Percentiles rank a stretch among this genome's conserved stretches.
These are phyloP conservation scores for Myopa testacea DNA, from an alignment of 2,888 invertebrate genomes.

Conservation along the genomic window DNA sequence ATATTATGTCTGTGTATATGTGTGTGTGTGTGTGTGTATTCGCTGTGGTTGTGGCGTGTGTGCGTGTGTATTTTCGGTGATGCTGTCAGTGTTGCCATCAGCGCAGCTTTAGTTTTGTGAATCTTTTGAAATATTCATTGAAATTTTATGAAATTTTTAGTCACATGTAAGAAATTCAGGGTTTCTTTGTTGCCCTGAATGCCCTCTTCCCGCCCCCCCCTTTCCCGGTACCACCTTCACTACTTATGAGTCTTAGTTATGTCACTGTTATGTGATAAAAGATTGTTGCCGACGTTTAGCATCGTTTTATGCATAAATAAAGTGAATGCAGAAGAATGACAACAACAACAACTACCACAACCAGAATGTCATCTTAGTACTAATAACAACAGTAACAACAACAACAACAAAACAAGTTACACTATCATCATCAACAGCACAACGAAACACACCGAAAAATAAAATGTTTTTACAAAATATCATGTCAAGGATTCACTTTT, in stretches of 20 bases:
- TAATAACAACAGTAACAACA: neutral
- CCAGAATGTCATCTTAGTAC: neutral
- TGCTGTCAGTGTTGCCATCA: neutral
- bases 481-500: conserved; percentile 8
- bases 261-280: conserved; percentile 4
- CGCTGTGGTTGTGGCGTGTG: neutral
- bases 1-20: neutral
- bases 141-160: neutral
- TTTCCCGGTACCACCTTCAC: no score
- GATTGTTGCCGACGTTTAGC: neutral
- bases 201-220: neutral
- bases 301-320: neutral
- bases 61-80: neutral
- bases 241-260: neutral
- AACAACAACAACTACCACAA: neutral
- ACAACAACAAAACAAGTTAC: neutral
- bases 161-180: neutral
- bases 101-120: neutral
- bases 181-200: neutral
- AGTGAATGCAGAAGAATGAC: neutral
- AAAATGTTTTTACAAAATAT: neutral
- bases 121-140: neutral
- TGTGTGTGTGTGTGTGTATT: neutral
- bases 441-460: neutral
- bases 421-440: no score